phyloP scores from a whole-genome alignment of 2,113 vertebrate species.

The Malurus melanocephalus region DNA sequence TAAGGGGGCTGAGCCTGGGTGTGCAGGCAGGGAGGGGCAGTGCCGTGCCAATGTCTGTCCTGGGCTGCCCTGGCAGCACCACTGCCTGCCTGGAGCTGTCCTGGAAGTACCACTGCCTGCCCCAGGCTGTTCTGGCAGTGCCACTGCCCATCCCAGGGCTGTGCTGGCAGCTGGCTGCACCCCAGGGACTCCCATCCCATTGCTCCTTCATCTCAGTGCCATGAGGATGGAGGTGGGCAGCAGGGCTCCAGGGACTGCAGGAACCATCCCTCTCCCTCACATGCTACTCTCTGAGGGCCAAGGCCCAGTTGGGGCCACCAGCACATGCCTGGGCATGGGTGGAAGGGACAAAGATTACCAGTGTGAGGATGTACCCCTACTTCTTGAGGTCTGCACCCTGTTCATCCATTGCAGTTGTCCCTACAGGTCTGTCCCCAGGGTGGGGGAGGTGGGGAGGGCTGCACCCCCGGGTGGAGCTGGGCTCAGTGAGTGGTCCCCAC shows the following conservation, averaged over 20 bases:
- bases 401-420: background rate
- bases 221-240: background rate
- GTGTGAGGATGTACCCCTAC: background rate
- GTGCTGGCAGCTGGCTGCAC: background rate
- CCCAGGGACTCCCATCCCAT: background rate
- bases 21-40: background rate
- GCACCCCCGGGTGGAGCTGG: background rate
- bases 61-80: too few species aligned
- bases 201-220: background rate
- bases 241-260: background rate
- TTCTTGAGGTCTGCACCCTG: background rate
- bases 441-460: background rate
- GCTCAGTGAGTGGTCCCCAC: fast-evolving
- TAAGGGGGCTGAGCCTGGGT: background rate
- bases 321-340: background rate
- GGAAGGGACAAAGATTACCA: background rate
- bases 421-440: background rate
- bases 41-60: too few species aligned
- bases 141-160: background rate
- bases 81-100: fast-evolving
- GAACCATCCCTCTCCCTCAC: background rate
- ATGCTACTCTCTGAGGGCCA: background rate
- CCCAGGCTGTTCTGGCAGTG: background rate
- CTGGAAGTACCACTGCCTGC: too few species aligned
- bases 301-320: background rate